phyloP scores from a whole-genome alignment of 2,797 vertebrate genomes.

The Platyrinchus mystaceus region DNA sequence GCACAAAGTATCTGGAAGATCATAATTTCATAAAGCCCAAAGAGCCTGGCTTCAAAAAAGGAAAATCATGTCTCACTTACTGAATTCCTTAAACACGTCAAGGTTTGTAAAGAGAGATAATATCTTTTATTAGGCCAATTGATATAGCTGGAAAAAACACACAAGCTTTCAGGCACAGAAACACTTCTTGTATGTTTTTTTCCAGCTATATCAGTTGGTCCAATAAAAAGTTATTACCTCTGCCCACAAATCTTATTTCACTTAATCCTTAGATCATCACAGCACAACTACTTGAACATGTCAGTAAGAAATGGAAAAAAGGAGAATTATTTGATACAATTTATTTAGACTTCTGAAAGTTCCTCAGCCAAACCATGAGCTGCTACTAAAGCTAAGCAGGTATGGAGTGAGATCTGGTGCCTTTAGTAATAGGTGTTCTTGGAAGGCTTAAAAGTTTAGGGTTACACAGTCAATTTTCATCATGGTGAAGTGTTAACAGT shows the following conservation, averaged over 20 bases:
- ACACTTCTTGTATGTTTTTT: conserved; percentile 7
- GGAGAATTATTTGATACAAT: not conserved
- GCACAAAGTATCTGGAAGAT: not conserved
- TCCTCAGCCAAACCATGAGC: not conserved
- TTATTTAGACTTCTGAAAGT: not conserved
- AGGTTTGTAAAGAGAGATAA: conserved; percentile 46
- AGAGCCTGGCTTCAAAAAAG: conserved; percentile 11
- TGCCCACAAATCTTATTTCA: conserved; percentile 22
- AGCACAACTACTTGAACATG: not conserved
- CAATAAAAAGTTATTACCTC: conserved; percentile 45
- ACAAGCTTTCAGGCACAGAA: conserved; percentile 36
- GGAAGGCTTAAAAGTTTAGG: not conserved
- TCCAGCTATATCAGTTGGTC: conserved; percentile 15
- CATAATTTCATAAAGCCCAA: not conserved
- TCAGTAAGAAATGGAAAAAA: not conserved
- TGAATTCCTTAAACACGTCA: conserved; percentile 44
- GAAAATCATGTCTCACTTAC: conserved; percentile 30
- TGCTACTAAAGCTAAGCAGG: not conserved
- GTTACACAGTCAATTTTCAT: not conserved
- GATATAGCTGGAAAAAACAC: conserved; percentile 43
- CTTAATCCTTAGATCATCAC: not conserved
- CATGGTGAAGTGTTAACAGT: not conserved
- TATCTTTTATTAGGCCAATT: conserved; percentile 46
- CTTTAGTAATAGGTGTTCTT: not conserved
- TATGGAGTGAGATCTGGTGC: not conserved